Evolutionary conservation across 2,888 invertebrate genomes (phyloP).

Genomic region (Pseudococcus longispinus): DNA sequence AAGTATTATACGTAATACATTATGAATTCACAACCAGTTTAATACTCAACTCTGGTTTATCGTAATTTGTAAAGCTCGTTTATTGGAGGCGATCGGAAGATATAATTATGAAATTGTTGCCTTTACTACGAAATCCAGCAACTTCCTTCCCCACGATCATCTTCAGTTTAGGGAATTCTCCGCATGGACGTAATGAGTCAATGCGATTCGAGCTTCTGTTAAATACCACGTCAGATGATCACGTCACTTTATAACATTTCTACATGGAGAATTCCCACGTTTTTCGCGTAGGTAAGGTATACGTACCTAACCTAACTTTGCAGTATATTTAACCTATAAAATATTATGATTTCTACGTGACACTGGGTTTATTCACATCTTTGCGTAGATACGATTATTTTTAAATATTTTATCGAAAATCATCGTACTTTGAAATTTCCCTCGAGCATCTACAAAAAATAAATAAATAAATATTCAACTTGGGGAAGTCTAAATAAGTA

Average conservation of each 20-base stretch:
- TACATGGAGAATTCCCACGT: not conserved
- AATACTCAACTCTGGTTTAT: not conserved
- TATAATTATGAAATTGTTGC: not conserved
- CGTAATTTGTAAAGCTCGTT: slow-evolving; percentile 4
- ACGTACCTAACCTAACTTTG: not conserved
- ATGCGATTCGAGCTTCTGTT: not conserved
- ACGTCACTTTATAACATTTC: not conserved
- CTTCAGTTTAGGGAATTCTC: not conserved
- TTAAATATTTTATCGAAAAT: not conserved
- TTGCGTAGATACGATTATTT: not conserved
- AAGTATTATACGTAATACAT: not conserved
- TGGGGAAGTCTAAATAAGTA: not conserved
- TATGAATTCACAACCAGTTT: not conserved
- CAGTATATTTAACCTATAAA: not conserved
- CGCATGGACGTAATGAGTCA: slow-evolving; percentile 4
- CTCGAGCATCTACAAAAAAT: not conserved
- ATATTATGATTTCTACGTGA: not conserved
- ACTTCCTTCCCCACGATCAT: slow-evolving; percentile 2
- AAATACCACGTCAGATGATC: not conserved
- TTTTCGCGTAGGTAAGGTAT: not conserved
- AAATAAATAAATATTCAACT: not conserved
- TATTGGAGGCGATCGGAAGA: not conserved
- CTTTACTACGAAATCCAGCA: not conserved
- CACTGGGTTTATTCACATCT: slow-evolving; percentile 19
- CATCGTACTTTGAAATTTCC: not conserved